Percentiles rank a stretch among this genome's conserved stretches.
These are phyloP conservation scores for Rhinoptilus africanus DNA, from an alignment of 2,113 vertebrate species.

Conservation along the genomic window DNA sequence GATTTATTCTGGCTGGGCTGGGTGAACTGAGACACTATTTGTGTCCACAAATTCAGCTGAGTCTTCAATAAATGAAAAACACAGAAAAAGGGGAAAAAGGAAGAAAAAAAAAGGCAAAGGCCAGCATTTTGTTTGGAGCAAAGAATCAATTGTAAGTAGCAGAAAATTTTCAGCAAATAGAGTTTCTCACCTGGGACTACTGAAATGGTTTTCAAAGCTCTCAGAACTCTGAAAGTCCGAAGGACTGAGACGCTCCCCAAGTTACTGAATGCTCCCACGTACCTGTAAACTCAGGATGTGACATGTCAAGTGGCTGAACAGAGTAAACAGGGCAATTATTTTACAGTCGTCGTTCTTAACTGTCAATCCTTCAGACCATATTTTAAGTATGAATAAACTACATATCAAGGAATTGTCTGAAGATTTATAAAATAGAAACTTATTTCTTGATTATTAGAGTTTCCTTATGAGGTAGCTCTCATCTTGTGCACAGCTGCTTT, in stretches of 20 bases:
- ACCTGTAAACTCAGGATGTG: conserved; percentile 74
- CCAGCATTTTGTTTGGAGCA: not conserved
- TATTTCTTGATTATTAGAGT: not conserved
- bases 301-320: not conserved
- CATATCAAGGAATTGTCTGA: not conserved
- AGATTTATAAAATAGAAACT: not conserved
- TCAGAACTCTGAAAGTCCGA: conserved; percentile 89
- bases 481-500: not conserved
- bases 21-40: conserved; percentile 69
- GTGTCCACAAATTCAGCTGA: conserved; percentile 77
- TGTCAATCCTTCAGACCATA: rapidly evolving
- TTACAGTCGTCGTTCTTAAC: not conserved
- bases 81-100: not conserved
- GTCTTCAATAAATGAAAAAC: conserved; percentile 56
- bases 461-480: not conserved
- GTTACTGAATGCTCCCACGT: conserved; percentile 78
- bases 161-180: not conserved
- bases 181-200: conserved; percentile 88
- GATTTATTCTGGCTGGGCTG: conserved; percentile 72
- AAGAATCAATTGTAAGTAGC: not conserved
- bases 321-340: not conserved
- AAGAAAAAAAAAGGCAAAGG: not conserved
- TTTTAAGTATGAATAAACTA: not conserved
- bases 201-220: conserved; percentile 93
- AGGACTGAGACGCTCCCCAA: conserved; percentile 86